These are phyloP conservation scores for Standfussiana lucernea DNA, from an alignment of 2,888 invertebrate genomes.

Conservation along the genomic window DNA sequence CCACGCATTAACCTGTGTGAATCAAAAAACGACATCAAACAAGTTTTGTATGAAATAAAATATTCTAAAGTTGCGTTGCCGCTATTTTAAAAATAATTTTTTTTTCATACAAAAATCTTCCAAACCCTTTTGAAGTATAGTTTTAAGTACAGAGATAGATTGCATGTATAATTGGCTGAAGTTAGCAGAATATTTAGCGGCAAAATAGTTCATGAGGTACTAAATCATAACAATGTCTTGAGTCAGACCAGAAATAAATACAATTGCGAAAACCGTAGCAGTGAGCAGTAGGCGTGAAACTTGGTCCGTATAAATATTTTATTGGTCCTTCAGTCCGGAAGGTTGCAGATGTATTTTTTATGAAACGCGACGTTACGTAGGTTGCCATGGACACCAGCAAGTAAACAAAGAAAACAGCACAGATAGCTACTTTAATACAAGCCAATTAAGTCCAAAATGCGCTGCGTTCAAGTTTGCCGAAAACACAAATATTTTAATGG, in stretches of 20 bases:
- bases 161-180: background rate
- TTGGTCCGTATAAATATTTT: constrained; percentile 32
- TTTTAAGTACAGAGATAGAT: background rate
- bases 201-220: background rate
- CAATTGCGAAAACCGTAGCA: background rate
- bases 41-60: too few species aligned
- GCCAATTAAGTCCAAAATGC: constrained; percentile 34
- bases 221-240: background rate
- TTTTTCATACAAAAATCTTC: too few species aligned
- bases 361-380: constrained; percentile 57
- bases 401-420: constrained; percentile 67
- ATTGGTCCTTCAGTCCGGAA: constrained; percentile 44
- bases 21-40: too few species aligned
- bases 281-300: constrained; percentile 11
- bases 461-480: background rate
- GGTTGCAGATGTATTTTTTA: constrained; percentile 59
- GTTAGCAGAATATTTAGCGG: background rate
- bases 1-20: too few species aligned
- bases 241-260: constrained; percentile 5
- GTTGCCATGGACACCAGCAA: constrained; percentile 71
- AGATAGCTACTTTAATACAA: constrained; percentile 28
- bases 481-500: background rate
- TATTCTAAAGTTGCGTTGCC: too few species aligned
- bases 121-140: background rate
- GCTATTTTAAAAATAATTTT: too few species aligned